Evolutionary conservation across 2,113 vertebrate genomes (phyloP), one percentile per base, ranked within the genome.

Genomic region (Puntigrus tetrazona): DNA sequence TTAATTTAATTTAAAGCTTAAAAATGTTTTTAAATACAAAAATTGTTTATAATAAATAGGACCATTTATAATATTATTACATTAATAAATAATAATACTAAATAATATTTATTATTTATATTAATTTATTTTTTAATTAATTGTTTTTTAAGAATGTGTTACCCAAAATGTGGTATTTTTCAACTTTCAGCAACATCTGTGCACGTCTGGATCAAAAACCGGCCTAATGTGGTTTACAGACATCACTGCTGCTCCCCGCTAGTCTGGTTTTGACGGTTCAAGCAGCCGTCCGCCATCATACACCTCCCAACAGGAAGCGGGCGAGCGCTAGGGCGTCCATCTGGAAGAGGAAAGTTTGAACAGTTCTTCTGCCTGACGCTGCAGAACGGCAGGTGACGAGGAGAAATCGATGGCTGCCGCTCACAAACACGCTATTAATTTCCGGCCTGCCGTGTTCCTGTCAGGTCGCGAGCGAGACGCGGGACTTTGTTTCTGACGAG

Each of bases 401-500:
- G 25, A 70, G 50, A 86, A 92, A 91, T 92, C 88, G 63, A 86
- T 92, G 9, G 20, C 84, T 72, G 69, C 59, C 76, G 55, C 27
- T 22, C 38, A 59, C 18, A 81, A 83, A 89, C 89, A 76, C 67
- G 55, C 76, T 59, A 41, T 81, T 91, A 57, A 89, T 91, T 89
- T 86, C 85, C 85, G 83, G 25, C 52, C 52, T 83, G 29, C 78
- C 83, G 85, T 91, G 86, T 88, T 87, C 88, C 88, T 91, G 90
- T 91, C 89, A 91, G 82, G 50, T 69, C 18, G 27, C 31, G 50
- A 89, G 82, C 59, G 87, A 88, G 88, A 77, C 87, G 80, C 79
- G 74, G 73, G 85, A 89, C 84, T 79, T 87, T 88, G 85, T 86
- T 85, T 87, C 86, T 90, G 90, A 92, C 87, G 86, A 85, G 85